phyloP scores from a whole-genome alignment of 1,140 invertebrate species.

The Dreissena rostriformis region DNA sequence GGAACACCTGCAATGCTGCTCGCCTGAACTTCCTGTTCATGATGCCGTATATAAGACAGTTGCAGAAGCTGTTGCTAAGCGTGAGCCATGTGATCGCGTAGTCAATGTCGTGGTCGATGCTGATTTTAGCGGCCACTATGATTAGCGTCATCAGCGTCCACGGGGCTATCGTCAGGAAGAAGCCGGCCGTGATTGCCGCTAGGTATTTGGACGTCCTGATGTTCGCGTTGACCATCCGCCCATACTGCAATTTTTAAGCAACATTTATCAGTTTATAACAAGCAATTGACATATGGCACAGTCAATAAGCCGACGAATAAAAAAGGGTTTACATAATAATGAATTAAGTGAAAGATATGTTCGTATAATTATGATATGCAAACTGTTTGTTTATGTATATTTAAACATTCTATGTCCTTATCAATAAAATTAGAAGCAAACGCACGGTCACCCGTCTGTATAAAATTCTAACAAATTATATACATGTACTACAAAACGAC shows the following conservation, averaged over 20 bases:
- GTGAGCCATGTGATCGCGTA: constrained; percentile 61
- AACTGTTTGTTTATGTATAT: background rate
- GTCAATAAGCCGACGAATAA: no score
- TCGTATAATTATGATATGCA: background rate
- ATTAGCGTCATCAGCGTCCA: constrained; percentile 57
- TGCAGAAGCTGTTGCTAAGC: constrained; percentile 64
- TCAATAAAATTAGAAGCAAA: background rate
- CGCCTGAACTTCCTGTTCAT: constrained; percentile 56
- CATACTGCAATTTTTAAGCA: constrained; percentile 31
- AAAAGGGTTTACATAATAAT: background rate
- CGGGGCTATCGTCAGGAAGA: constrained; percentile 59
- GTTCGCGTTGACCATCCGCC: constrained; percentile 36
- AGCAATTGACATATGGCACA: no score
- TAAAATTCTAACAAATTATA: background rate
- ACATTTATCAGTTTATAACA: no score
- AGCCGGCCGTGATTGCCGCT: constrained; percentile 57
- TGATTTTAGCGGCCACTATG: constrained; percentile 34
- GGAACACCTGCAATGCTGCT: constrained; percentile 38
- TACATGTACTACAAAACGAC: background rate
- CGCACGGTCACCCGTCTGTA: background rate
- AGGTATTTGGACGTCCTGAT: constrained; percentile 59
- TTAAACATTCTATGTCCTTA: background rate
- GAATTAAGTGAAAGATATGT: background rate
- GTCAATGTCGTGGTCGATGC: constrained; percentile 25
- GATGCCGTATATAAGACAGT: constrained; percentile 57